phyloP scores from a whole-genome alignment of 2,888 invertebrate genomes.

The Euzetes globulus region DNA sequence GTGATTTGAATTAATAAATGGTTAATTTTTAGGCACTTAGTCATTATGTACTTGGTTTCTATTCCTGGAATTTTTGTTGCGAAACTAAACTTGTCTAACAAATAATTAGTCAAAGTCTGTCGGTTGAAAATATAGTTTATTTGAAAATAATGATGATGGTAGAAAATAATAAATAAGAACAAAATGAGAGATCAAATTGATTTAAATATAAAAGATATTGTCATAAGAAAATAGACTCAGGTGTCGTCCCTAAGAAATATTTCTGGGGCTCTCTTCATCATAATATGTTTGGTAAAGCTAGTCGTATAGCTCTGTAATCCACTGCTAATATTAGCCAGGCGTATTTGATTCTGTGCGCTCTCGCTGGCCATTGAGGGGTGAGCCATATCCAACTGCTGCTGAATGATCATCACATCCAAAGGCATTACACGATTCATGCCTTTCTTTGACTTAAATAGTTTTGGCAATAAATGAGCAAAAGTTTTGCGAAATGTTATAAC shows the following conservation, averaged over 20 bases:
- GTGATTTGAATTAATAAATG: too few relatives aligned
- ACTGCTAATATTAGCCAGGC: neutral
- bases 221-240: neutral
- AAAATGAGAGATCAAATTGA: too few relatives aligned
- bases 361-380: constrained; percentile 5
- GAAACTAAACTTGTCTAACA: too few relatives aligned
- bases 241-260: constrained; percentile 13
- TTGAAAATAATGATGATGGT: too few relatives aligned
- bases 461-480: constrained; percentile 19
- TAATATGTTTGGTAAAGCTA: constrained; percentile 31
- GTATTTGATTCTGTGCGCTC: neutral
- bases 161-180: too few relatives aligned
- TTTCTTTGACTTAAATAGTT: constrained; percentile 2
- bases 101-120: too few relatives aligned
- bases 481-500: constrained; percentile 50
- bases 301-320: constrained; percentile 1
- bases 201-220: too few relatives aligned
- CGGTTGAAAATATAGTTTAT: too few relatives aligned
- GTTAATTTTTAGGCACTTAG: too few relatives aligned
- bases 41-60: too few relatives aligned
- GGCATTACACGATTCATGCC: neutral
- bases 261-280: constrained; percentile 32
- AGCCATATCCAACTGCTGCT: constrained; percentile 7
- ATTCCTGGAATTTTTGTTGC: too few relatives aligned
- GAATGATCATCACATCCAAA: neutral